Evolutionary conservation across 2,797 vertebrate species (phyloP), one percentile per base, ranked within the genome.

Genomic region (Sebastes kiyomatsui): DNA sequence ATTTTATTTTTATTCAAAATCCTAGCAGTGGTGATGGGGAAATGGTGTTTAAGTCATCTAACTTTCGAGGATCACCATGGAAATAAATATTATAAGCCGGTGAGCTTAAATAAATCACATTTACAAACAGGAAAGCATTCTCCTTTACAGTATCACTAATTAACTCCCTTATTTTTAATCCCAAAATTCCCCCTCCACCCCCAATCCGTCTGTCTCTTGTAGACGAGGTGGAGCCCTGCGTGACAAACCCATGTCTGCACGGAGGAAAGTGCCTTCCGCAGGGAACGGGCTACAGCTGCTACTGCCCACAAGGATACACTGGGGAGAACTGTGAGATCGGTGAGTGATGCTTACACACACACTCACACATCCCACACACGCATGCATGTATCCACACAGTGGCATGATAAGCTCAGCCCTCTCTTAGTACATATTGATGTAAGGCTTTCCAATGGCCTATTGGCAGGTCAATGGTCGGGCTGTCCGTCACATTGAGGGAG

Each of bases 301-400:
- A 95, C 93, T 99, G 98, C 73, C 95, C 93, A 68, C 96, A 96
- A 82, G 98, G 98, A n/a, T 99, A 96, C 86, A 91, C 96, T 1
- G 98, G 98, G 66, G 98, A 99, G 92, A 99, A 98, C 96, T 99
- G 98, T 49, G 98, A 99, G 95, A 97, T 99, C 4, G 98, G 98
- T 98, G 93, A 95, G 96, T 91, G 71, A 82, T 67, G 59, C 77
- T 61, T 25, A 78, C 32, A 75, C 69, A 49, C 52, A 67, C 33
- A 35, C 49, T 54, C 73, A 66, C 68, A 80, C 77, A 75, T 58
- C 67, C 59, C 79, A 81, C 74, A 84, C 28, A 75, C 30, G 6
- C 52, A 67, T 2, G 1, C 59, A 49, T 25, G 16, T 38, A 52
- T n/a, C 25, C 38, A 66, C 56, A 72, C 60, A 16, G 20, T 11